Conservation (phyloP, 1,140 invertebrate genomes). For the Micrasema longulum region DNA sequence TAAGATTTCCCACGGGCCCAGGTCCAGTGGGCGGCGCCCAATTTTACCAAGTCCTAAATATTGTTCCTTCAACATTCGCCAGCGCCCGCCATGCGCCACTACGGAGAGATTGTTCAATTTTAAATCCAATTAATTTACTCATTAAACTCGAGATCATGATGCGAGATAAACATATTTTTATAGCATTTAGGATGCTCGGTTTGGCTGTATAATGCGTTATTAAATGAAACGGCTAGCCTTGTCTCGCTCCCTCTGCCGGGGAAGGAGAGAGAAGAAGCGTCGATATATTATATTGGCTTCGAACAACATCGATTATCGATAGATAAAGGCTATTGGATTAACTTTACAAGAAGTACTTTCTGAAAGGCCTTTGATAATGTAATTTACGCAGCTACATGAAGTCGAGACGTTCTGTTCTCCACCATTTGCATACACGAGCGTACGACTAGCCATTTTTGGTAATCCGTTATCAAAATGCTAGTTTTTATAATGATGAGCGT, state of each 20-base stretch:
- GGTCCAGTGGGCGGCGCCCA: conserved; percentile 14
- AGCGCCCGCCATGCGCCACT: not conserved
- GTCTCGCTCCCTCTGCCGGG: not conserved
- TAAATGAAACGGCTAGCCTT: conserved; percentile 16
- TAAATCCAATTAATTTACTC: conserved; percentile 56
- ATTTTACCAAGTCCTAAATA: conserved; percentile 21
- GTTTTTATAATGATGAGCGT: conserved; percentile 7
- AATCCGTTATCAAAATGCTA: conserved; percentile 1
- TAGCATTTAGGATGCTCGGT: conserved; percentile 51
- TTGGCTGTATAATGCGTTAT: conserved; percentile 44
- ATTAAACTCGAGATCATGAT: conserved; percentile 54
- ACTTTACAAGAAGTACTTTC: conserved; percentile 8
- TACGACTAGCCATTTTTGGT: conserved; percentile 12
- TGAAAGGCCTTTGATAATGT: conserved; percentile 21
- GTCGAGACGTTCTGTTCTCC: no score
- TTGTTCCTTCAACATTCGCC: conserved; percentile 33
- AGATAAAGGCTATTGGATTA: conserved; percentile 40
- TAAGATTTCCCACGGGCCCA: conserved; percentile 22
- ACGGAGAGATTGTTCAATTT: conserved; percentile 55
- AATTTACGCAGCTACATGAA: conserved; percentile 9
- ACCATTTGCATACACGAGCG: conserved; percentile 27
- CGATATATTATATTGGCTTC: conserved; percentile 39
- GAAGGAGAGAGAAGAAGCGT: conserved; percentile 13
- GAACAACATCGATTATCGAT: conserved; percentile 50
- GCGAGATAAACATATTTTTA: conserved; percentile 55